Percentiles rank a stretch among this genome's conserved stretches.
These are phyloP conservation scores for Scrobipalpa costella DNA, from an alignment of 2,888 invertebrate species.

Conservation along the genomic window DNA sequence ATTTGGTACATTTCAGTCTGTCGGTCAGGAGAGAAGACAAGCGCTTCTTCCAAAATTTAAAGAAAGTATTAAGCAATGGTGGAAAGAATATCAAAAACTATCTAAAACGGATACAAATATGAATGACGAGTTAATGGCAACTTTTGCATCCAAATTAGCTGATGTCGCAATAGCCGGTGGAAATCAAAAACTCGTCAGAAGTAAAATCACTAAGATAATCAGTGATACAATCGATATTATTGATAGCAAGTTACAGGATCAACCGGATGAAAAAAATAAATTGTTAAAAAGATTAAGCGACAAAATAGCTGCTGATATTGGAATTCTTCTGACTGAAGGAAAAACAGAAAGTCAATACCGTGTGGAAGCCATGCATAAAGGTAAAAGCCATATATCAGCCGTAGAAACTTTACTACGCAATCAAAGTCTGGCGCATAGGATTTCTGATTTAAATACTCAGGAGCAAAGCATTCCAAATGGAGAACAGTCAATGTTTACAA, in stretches of 20 bases:
- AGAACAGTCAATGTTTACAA: not conserved
- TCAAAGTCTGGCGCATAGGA: not conserved
- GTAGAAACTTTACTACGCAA: not conserved
- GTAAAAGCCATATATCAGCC: not conserved
- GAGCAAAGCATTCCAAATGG: not conserved
- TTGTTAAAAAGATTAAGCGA: not conserved
- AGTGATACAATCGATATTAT: not conserved
- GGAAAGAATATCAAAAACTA: conserved; percentile 32
- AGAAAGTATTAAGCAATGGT: conserved; percentile 33
- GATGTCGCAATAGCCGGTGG: not conserved
- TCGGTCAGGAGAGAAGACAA: not conserved
- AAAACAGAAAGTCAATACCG: not conserved
- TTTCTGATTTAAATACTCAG: conserved; percentile 5
- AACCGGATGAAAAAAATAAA: not conserved
- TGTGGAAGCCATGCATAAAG: not conserved
- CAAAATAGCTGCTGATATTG: not conserved
- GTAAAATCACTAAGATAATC: not conserved
- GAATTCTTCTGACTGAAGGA: too few species aligned
- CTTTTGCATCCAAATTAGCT: not conserved
- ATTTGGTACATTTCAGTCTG: not conserved
- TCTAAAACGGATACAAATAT: not conserved
- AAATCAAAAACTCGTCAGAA: not conserved
- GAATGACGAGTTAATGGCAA: not conserved
- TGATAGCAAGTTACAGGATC: not conserved
- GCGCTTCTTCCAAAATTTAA: conserved; percentile 20